These are phyloP conservation scores for Tipula lateralis DNA, from an alignment of 2,888 invertebrate species.

Conservation along the genomic window DNA sequence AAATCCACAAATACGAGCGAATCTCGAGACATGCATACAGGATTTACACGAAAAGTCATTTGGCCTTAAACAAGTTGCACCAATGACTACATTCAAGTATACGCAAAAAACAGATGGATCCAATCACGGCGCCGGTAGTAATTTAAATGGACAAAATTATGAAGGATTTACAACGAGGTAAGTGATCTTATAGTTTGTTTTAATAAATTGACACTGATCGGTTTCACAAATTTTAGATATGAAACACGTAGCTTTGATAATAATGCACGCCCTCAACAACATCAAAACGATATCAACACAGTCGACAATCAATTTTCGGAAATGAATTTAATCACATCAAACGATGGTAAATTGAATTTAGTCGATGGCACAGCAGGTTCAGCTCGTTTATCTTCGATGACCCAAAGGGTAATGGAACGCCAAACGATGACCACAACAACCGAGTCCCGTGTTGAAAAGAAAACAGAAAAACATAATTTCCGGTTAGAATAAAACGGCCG, in stretches of 20 bases:
- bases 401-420: slow-evolving; percentile 49
- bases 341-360: slow-evolving; percentile 45
- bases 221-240: slow-evolving; percentile 41
- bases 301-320: slow-evolving; percentile 45
- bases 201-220: not conserved
- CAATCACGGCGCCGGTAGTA: not conserved
- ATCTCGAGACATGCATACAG: slow-evolving; percentile 48
- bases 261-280: slow-evolving; percentile 34
- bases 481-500: slow-evolving; percentile 43
- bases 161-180: slow-evolving; percentile 65
- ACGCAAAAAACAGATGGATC: slow-evolving; percentile 35
- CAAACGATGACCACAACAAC: slow-evolving; percentile 48
- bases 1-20: slow-evolving; percentile 33
- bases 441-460: slow-evolving; percentile 47
- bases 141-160: slow-evolving; percentile 51
- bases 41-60: slow-evolving; percentile 50
- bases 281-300: slow-evolving; percentile 38
- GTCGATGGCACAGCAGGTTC: slow-evolving; percentile 46
- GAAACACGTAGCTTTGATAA: slow-evolving; percentile 49
- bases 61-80: slow-evolving; percentile 46
- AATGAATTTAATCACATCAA: slow-evolving; percentile 43
- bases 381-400: slow-evolving; percentile 47
- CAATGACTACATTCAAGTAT: slow-evolving; percentile 43
- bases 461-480: slow-evolving; percentile 49
- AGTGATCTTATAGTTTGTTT: slow-evolving; percentile 38